A percentile compares a stretch with the other conserved stretches of the same genome.
phyloP scores from a whole-genome alignment of 2,797 vertebrate genomes.

The Acestrorhynchus altus region DNA sequence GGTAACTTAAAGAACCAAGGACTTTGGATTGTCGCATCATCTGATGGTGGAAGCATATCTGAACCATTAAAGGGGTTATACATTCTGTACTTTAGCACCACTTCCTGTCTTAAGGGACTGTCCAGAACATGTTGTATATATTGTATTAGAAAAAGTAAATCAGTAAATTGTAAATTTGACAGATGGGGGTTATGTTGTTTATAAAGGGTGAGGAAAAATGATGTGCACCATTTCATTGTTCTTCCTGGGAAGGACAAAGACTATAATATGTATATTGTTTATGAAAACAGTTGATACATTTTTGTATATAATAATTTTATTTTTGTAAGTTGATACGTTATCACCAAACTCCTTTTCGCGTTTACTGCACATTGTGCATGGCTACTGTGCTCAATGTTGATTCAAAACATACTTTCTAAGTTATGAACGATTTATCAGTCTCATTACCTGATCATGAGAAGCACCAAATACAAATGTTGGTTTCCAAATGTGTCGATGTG shows the following conservation, averaged over 20 bases:
- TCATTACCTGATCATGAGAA: slow-evolving; percentile 60
- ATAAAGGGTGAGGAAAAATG: slow-evolving; percentile 26
- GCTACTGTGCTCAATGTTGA: slow-evolving; percentile 56
- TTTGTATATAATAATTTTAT: slow-evolving; percentile 83
- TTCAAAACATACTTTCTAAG: slow-evolving; percentile 56
- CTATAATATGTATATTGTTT: slow-evolving; percentile 56
- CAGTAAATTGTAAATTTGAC: slow-evolving; percentile 33
- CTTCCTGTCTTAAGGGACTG: slow-evolving; percentile 27
- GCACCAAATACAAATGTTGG: slow-evolving; percentile 73
- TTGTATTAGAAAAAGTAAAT: slow-evolving; percentile 12
- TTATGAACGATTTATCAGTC: slow-evolving; percentile 63
- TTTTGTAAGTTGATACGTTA: slow-evolving; percentile 75
- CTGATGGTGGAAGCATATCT: slow-evolving; percentile 34
- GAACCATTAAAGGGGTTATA: slow-evolving; percentile 22
- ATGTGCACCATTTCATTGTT: slow-evolving; percentile 43
- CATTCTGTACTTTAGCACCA: slow-evolving; percentile 26
- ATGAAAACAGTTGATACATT: slow-evolving; percentile 49
- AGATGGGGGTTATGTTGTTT: slow-evolving; percentile 13
- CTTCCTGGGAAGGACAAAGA: slow-evolving; percentile 50
- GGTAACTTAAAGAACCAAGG: slow-evolving; percentile 47
- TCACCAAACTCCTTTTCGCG: slow-evolving; percentile 56
- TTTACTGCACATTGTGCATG: slow-evolving; percentile 73
- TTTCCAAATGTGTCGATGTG: slow-evolving; percentile 57
- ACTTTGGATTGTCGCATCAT: slow-evolving; percentile 28
- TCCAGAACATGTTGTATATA: slow-evolving; percentile 40